phyloP scores from a whole-genome alignment of 2,888 invertebrate species.

The Escarpia spicata region DNA sequence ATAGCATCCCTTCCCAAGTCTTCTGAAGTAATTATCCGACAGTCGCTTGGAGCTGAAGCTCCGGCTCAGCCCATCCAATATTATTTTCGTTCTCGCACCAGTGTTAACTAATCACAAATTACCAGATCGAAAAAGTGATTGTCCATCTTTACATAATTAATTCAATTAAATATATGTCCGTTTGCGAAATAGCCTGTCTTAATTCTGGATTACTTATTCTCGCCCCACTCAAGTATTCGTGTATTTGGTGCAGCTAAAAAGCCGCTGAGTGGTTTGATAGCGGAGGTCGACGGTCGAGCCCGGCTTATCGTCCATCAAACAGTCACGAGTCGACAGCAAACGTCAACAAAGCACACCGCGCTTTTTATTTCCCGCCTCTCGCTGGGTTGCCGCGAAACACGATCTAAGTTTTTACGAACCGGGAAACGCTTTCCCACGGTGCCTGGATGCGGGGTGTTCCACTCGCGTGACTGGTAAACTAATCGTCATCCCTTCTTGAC shows the following conservation, averaged over 20 bases:
- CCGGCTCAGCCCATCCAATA: too few species aligned
- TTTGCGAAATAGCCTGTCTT: too few species aligned
- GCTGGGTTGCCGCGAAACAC: slow-evolving; percentile 16
- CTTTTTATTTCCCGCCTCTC: slow-evolving; percentile 16
- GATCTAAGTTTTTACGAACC: slow-evolving; percentile 2
- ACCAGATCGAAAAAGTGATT: too few species aligned
- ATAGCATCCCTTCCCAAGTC: too few species aligned
- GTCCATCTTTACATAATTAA: too few species aligned
- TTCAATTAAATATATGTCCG: too few species aligned
- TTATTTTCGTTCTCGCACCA: too few species aligned
- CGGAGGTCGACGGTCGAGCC: neutral
- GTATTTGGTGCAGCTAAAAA: neutral
- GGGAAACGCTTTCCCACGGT: slow-evolving; percentile 3
- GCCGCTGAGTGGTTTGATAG: neutral
- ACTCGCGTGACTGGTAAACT: slow-evolving; percentile 3
- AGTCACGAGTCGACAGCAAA: slow-evolving; percentile 16
- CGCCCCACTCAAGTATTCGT: neutral
- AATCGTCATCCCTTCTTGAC: neutral
- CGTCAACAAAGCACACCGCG: slow-evolving; percentile 1
- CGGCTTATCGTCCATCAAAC: slow-evolving; percentile 16
- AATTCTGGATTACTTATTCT: neutral
- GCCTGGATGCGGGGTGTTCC: neutral
- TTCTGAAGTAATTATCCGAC: too few species aligned
- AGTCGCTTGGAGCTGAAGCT: too few species aligned
- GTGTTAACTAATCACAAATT: too few species aligned